A percentile compares a stretch with the other conserved stretches of the same genome.
Evolutionary conservation across 2,113 vertebrate genomes (phyloP).

Genomic region (Chroicocephalus ridibundus): DNA sequence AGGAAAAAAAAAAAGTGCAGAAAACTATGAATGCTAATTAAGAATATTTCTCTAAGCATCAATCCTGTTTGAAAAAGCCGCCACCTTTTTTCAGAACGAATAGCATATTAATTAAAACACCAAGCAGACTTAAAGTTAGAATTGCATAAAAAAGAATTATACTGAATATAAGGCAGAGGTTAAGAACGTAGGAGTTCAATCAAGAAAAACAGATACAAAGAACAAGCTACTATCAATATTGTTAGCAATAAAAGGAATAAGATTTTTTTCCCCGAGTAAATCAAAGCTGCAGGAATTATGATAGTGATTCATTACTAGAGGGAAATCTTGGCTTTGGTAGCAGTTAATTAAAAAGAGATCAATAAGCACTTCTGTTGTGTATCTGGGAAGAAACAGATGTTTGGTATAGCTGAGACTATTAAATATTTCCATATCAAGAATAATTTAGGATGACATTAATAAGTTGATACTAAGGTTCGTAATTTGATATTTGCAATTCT

Average conservation of each 20-base stretch:
- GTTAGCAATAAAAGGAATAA: not conserved
- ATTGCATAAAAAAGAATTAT: not conserved
- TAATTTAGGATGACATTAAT: slow-evolving; percentile 35
- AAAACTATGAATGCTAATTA: not conserved
- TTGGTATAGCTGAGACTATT: not conserved
- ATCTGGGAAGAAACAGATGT: not conserved
- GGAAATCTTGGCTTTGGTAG: not conserved
- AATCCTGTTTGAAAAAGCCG: not conserved
- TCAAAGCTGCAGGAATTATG: slow-evolving; percentile 9
- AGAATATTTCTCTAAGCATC: not conserved
- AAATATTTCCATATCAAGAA: slow-evolving; percentile 10
- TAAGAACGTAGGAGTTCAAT: not conserved
- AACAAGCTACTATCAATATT: not conserved
- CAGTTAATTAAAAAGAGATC: slow-evolving; percentile 33
- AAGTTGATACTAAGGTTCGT: not conserved
- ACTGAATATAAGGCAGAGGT: not conserved
- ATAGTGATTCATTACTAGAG: not conserved
- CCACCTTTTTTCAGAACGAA: not conserved
- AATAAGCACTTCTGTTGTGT: slow-evolving; percentile 17
- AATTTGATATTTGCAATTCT: not conserved
- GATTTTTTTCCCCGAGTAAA: not conserved
- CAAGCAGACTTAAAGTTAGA: not conserved
- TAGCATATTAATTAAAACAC: not conserved
- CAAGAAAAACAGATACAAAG: not conserved
- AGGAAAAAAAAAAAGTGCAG: not conserved